These are phyloP conservation scores for Aviceda subcristata DNA, from an alignment of 2,113 vertebrate species.

Conservation along the genomic window DNA sequence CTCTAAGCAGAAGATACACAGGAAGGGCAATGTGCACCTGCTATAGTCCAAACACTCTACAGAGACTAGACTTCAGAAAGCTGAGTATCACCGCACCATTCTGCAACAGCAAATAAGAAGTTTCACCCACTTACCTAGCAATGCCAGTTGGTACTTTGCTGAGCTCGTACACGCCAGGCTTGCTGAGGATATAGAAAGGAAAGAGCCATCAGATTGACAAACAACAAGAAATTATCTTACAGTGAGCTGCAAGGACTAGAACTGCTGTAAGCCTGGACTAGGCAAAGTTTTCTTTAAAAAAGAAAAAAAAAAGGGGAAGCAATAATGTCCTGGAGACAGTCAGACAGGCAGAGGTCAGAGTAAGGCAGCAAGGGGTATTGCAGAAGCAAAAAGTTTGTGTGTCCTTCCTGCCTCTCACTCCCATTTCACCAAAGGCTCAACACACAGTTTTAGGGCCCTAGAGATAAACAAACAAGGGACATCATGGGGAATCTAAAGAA, in stretches of 20 bases:
- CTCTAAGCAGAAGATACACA: not conserved
- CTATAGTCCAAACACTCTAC: not conserved
- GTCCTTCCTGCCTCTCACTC: not conserved
- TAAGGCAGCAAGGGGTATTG: not conserved
- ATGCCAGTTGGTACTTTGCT: constrained; percentile 82
- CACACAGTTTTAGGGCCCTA: not conserved
- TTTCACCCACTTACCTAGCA: constrained; percentile 80
- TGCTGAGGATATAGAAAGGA: constrained; percentile 66
- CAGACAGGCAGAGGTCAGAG: not conserved
- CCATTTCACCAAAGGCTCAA: not conserved
- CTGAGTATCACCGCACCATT: accelerated
- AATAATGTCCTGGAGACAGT: not conserved
- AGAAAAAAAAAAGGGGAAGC: not conserved
- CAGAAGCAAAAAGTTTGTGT: not conserved
- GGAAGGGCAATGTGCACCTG: not conserved
- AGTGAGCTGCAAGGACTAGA: not conserved
- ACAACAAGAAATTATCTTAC: not conserved
- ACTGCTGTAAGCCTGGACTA: not conserved
- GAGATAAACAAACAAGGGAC: not conserved
- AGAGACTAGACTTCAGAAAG: not conserved
- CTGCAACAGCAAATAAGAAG: not conserved
- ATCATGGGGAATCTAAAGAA: not conserved
- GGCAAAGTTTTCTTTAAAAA: not conserved
- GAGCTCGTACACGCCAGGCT: constrained; percentile 85
- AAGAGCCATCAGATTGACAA: not conserved